These are phyloP conservation scores for Calliscelio sp. DNA, from an alignment of 2,888 invertebrate genomes.

Conservation along the genomic window DNA sequence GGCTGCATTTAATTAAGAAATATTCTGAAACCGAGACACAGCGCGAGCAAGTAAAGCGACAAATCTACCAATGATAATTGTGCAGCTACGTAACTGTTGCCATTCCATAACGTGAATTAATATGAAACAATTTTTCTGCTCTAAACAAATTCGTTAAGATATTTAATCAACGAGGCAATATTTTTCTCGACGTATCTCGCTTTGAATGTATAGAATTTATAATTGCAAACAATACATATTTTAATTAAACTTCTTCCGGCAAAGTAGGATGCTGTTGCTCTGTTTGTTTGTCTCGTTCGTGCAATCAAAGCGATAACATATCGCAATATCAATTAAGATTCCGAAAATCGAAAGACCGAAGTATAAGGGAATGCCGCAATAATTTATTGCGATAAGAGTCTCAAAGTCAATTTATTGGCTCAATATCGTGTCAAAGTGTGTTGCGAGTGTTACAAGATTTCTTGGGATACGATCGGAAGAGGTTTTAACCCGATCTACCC, in stretches of 20 bases:
- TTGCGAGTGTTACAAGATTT: constrained; percentile 81
- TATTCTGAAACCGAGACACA: constrained; percentile 78
- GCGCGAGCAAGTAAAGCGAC: constrained; percentile 59
- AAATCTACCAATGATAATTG: constrained; percentile 64
- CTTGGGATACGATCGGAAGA: constrained; percentile 83
- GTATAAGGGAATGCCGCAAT: constrained; percentile 36
- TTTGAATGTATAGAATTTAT: constrained; percentile 49
- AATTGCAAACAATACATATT: constrained; percentile 37
- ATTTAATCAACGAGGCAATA: constrained; percentile 46
- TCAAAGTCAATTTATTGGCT: constrained; percentile 43
- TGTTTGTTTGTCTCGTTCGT: constrained; percentile 34
- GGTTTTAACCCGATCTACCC: constrained; percentile 84
- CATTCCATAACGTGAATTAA: constrained; percentile 44
- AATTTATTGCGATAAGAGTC: constrained; percentile 43
- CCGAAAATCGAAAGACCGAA: constrained; percentile 45
- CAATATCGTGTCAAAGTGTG: constrained; percentile 44
- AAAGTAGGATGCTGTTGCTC: background rate
- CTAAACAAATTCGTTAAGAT: constrained; percentile 55
- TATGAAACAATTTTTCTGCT: constrained; percentile 47
- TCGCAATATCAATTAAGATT: constrained; percentile 50
- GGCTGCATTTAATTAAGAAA: constrained; percentile 84
- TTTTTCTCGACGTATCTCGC: constrained; percentile 5
- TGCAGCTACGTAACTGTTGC: constrained; percentile 50
- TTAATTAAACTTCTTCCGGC: constrained; percentile 33
- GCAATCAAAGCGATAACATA: constrained; percentile 35